These are phyloP conservation scores for Hippocampus kuda DNA, from an alignment of 2,797 vertebrate genomes.

Conservation along the genomic window DNA sequence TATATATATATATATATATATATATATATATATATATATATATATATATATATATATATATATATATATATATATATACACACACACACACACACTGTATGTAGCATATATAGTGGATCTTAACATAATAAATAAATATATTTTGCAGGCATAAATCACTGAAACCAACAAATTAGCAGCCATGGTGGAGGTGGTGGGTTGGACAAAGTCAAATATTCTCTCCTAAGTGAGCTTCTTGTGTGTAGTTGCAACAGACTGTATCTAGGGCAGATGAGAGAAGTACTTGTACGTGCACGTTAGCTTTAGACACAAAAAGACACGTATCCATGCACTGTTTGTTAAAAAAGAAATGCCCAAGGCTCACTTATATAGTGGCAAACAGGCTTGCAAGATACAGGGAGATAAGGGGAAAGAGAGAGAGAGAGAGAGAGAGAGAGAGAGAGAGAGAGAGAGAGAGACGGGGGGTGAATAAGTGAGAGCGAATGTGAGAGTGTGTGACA, in stretches of 20 bases:
- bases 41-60: background rate
- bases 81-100: too few relatives aligned
- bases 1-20: background rate
- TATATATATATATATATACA: background rate
- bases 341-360: slow-evolving; percentile 33
- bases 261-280: slow-evolving; percentile 13
- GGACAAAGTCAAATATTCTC: background rate
- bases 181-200: background rate
- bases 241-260: slow-evolving; percentile 3
- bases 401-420: slow-evolving; percentile 2
- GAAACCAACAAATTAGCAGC: background rate
- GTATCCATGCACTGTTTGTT: slow-evolving; percentile 28
- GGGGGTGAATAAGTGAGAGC: too few relatives aligned
- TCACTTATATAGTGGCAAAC: slow-evolving; percentile 28
- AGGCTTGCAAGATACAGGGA: slow-evolving; percentile 20
- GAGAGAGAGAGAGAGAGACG: slow-evolving; percentile 8
- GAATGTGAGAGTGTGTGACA: too few relatives aligned
- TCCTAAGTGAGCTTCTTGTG: background rate
- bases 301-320: slow-evolving; percentile 17
- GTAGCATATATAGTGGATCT: background rate
- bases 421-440: background rate
- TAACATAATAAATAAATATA: background rate
- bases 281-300: background rate
- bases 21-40: background rate
- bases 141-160: background rate